Evolutionary conservation across 2,888 invertebrate species (phyloP).

Genomic region (Nomada fucata): DNA sequence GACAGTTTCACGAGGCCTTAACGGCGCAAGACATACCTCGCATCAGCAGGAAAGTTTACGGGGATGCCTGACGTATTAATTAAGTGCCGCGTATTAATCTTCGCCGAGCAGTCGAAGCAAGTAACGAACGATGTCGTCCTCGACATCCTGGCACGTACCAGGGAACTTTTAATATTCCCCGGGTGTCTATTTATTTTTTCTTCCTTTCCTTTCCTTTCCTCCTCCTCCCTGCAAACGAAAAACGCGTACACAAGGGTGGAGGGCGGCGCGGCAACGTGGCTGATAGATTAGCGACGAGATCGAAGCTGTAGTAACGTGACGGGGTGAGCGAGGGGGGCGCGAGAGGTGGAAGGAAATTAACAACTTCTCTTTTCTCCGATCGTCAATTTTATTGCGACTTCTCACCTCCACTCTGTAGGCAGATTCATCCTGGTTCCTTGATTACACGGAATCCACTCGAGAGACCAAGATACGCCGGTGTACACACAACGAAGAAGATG

Average conservation of each 20-base stretch:
- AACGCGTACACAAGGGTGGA: constrained; percentile 6
- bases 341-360: constrained; percentile 74
- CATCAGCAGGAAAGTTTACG: constrained; percentile 33
- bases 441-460: constrained; percentile 51
- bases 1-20: constrained; percentile 11
- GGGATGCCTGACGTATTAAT: constrained; percentile 40
- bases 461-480: constrained; percentile 44
- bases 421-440: constrained; percentile 47
- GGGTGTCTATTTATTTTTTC: background rate
- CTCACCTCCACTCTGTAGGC: constrained; percentile 31
- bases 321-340: background rate
- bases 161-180: constrained; percentile 46
- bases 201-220: background rate
- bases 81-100: constrained; percentile 42
- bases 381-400: constrained; percentile 75
- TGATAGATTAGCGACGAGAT: constrained; percentile 36
- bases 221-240: background rate
- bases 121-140: constrained; percentile 6
- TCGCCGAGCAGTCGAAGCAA: constrained; percentile 31
- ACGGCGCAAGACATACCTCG: constrained; percentile 8
- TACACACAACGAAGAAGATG: constrained; percentile 42
- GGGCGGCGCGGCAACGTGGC: background rate
- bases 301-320: constrained; percentile 27
- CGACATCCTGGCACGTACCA: constrained; percentile 20
- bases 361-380: constrained; percentile 70